These are phyloP conservation scores for Nowickia ferox DNA, from an alignment of 2,888 invertebrate species.

Conservation along the genomic window DNA sequence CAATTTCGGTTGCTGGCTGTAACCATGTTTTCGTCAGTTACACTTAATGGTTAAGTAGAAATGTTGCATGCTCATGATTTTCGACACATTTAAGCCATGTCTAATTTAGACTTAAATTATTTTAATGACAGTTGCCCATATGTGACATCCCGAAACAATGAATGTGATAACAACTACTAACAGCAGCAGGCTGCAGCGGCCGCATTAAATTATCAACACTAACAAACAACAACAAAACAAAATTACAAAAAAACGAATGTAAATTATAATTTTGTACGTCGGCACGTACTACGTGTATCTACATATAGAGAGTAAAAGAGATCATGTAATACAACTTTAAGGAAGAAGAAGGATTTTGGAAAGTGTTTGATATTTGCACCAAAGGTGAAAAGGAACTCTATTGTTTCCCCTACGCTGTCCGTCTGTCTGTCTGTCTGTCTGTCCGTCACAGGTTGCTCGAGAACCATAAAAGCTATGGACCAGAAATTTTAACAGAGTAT, in stretches of 20 bases:
- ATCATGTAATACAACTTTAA: conserved; percentile 17
- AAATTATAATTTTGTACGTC: not conserved
- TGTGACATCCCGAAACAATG: conserved; percentile 66
- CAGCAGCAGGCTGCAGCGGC: conserved; percentile 39
- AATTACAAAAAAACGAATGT: conserved; percentile 15
- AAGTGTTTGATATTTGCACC: not conserved
- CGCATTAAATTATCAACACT: conserved; percentile 43
- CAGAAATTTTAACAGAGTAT: no score
- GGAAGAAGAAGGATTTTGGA: not conserved
- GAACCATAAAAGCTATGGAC: no score
- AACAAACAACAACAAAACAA: conserved; percentile 1
- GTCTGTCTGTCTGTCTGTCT: no score
- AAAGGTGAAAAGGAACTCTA: no score
- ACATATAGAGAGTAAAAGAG: conserved; percentile 7
- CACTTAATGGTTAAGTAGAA: conserved; percentile 71
- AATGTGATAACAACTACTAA: conserved; percentile 57
- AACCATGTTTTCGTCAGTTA: conserved; percentile 71
- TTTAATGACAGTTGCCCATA: conserved; percentile 71
- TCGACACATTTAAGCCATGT: conserved; percentile 72
- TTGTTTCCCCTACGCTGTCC: no score
- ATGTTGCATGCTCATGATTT: conserved; percentile 72
- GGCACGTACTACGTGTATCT: not conserved
- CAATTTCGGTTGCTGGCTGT: conserved; percentile 63
- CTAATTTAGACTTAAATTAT: conserved; percentile 72
- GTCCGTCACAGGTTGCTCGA: no score